Evolutionary conservation across 2,888 invertebrate species (phyloP).

Genomic region (Hirtodrosophila histrioides): DNA sequence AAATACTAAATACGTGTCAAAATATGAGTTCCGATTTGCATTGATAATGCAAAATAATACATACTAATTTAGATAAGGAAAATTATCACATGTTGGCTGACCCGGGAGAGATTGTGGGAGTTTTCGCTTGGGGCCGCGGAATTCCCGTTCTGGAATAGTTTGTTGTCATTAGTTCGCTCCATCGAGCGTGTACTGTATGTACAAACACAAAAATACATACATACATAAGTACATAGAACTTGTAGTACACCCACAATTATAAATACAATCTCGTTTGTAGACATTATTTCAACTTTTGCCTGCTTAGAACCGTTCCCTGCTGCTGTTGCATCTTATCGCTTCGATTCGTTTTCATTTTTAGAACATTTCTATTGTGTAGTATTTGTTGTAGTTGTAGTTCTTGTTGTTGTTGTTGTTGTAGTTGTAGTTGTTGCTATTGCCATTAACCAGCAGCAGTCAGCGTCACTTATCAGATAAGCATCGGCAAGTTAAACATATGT

Average conservation of each 20-base stretch:
- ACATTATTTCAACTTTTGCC: conserved; percentile 16
- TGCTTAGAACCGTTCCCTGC: conserved; percentile 1
- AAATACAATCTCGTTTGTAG: conserved; percentile 3
- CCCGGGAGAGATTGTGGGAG: too few species aligned
- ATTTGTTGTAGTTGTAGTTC: conserved; percentile 15
- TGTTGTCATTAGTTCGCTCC: too few species aligned
- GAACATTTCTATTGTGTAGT: conserved; percentile 50
- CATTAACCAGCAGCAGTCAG: conserved; percentile 20
- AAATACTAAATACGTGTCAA: too few species aligned
- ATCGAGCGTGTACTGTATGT: neutral
- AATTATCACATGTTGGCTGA: too few species aligned
- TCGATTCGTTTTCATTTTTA: conserved; percentile 60
- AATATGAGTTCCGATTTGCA: too few species aligned
- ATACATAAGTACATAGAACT: neutral
- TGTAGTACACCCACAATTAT: conserved; percentile 35
- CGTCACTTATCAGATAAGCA: conserved; percentile 72
- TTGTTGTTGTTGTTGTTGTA: conserved; percentile 12
- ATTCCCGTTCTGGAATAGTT: too few species aligned
- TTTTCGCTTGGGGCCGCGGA: too few species aligned
- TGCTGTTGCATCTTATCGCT: conserved; percentile 59
- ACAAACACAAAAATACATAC: neutral
- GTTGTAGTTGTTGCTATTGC: conserved; percentile 9
- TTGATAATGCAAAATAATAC: too few species aligned
- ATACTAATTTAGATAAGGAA: too few species aligned
- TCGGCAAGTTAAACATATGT: conserved; percentile 65